Evolutionary conservation across 2,888 invertebrate genomes (phyloP).

Genomic region (Leptinotarsa peninsularis): DNA sequence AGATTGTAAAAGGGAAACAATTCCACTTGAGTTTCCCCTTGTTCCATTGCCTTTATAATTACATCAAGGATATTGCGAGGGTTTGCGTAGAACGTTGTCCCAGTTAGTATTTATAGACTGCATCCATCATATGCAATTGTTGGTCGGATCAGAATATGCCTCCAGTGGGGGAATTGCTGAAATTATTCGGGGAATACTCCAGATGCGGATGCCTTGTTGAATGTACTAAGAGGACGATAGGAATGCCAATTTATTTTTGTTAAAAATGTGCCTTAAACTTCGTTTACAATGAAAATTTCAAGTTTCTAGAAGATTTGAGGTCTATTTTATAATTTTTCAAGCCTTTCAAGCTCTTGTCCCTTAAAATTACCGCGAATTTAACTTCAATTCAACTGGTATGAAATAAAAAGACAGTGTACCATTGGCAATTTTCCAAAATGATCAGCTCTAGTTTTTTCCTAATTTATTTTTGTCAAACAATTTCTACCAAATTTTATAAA

Average conservation of each 20-base stretch:
- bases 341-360: too few relatives aligned
- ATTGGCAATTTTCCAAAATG: too few relatives aligned
- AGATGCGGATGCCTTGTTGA: conserved; percentile 39
- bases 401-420: too few relatives aligned
- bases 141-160: conserved; percentile 49
- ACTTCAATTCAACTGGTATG: too few relatives aligned
- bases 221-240: background rate
- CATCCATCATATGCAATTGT: conserved; percentile 58
- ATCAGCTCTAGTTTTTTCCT: too few relatives aligned
- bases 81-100: conserved; percentile 49
- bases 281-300: too few relatives aligned
- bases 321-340: too few relatives aligned
- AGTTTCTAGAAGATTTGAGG: too few relatives aligned
- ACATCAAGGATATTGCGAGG: conserved; percentile 59
- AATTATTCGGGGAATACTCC: conserved; percentile 45
- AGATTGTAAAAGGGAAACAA: conserved; percentile 52
- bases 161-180: conserved; percentile 29
- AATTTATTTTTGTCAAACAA: too few relatives aligned
- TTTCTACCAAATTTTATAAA: too few relatives aligned
- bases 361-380: too few relatives aligned
- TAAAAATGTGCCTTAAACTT: background rate
- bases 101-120: conserved; percentile 60
- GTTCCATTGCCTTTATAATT: conserved; percentile 62
- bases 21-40: conserved; percentile 58
- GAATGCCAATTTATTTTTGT: background rate